Conservation (phyloP, 2,888 invertebrate species). For the Cremastobaeus sp. region DNA sequence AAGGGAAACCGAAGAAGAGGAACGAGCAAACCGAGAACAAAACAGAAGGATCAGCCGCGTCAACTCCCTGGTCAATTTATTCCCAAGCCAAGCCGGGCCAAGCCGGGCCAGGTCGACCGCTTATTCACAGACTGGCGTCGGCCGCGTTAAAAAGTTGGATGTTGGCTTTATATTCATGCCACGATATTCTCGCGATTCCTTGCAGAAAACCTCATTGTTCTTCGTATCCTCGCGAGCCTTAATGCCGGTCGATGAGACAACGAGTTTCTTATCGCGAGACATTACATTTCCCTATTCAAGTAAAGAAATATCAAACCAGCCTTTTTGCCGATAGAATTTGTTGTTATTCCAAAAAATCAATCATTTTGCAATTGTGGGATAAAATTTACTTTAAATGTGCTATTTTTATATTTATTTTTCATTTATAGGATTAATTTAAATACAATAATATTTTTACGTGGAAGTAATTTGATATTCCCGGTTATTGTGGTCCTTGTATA, state of each 20-base stretch:
- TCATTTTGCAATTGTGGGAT: no score
- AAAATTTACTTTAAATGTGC: no score
- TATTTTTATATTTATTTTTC: no score
- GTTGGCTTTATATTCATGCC: constrained; percentile 63
- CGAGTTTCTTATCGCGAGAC: background rate
- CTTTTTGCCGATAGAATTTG: no score
- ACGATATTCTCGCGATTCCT: constrained; percentile 59
- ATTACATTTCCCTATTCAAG: no score
- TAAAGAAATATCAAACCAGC: no score
- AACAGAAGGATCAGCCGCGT: constrained; percentile 47
- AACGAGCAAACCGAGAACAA: constrained; percentile 10
- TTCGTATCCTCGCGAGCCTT: no score
- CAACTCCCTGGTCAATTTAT: constrained; percentile 65
- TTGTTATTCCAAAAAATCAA: no score
- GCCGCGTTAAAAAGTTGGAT: constrained; percentile 40
- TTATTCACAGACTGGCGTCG: constrained; percentile 17
- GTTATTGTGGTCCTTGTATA: no score
- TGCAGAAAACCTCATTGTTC: constrained; percentile 66
- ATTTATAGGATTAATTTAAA: no score
- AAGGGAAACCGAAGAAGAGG: constrained; percentile 18
- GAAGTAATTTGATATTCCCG: no score
- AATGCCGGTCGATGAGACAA: constrained; percentile 8
- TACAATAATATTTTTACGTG: no score
- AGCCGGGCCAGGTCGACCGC: constrained; percentile 15
- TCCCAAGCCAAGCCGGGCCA: constrained; percentile 63